phyloP scores from a whole-genome alignment of 2,888 invertebrate species.

The Cordylochernes scorpioides region DNA sequence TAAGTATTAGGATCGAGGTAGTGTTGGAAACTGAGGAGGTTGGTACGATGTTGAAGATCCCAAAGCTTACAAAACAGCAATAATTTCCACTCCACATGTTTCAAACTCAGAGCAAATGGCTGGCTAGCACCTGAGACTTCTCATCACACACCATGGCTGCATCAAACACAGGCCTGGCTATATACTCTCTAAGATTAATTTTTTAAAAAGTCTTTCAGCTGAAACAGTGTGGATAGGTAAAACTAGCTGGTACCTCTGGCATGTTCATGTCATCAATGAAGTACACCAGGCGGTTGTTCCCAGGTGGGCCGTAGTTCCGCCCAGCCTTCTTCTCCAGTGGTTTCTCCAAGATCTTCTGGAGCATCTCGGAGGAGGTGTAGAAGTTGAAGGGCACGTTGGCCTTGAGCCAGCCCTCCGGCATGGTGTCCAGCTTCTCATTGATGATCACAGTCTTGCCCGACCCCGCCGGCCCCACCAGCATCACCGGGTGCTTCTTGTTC shows the following conservation, averaged over 20 bases:
- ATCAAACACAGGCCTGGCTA: too few species aligned
- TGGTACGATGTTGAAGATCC: too few species aligned
- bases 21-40: too few species aligned
- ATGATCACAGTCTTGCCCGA: constrained; percentile 85
- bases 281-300: constrained; percentile 69
- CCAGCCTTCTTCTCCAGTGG: constrained; percentile 89
- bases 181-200: too few species aligned
- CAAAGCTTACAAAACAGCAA: too few species aligned
- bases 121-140: too few species aligned
- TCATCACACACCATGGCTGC: too few species aligned
- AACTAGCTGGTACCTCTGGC: constrained; percentile 59
- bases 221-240: too few species aligned
- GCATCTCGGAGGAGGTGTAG: constrained; percentile 77
- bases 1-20: too few species aligned
- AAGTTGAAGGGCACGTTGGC: constrained; percentile 86
- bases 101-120: too few species aligned
- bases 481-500: constrained; percentile 62
- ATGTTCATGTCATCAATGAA: constrained; percentile 95
- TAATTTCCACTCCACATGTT: too few species aligned
- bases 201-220: too few species aligned
- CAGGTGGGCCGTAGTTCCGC: constrained; percentile 79
- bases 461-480: constrained; percentile 78
- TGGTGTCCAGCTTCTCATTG: constrained; percentile 43
- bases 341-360: constrained; percentile 72
- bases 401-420: constrained; percentile 61